Evolutionary conservation across 2,797 vertebrate species (phyloP).

Genomic region (Periparus ater): DNA sequence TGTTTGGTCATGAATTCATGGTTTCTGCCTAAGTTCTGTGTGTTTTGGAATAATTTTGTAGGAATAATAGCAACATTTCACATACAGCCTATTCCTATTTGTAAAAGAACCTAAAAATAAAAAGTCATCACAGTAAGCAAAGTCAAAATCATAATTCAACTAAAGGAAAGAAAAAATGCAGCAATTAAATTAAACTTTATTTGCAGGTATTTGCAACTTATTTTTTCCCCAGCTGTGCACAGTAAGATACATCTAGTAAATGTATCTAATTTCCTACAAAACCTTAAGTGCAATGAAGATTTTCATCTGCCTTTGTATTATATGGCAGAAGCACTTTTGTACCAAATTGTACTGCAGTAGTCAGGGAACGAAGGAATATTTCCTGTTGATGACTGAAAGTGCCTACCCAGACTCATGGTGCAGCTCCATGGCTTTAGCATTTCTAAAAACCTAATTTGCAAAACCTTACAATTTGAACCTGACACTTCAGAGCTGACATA

Average conservation of each 20-base stretch:
- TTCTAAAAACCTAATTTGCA: background rate
- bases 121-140: background rate
- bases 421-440: background rate
- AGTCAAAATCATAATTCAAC: background rate
- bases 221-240: background rate
- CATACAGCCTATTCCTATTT: background rate
- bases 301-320: background rate
- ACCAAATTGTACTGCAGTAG: background rate
- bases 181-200: background rate
- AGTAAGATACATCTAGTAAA: background rate
- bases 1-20: background rate
- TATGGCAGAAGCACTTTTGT: background rate
- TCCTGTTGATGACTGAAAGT: background rate
- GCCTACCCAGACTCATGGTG: background rate
- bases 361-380: background rate
- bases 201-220: background rate
- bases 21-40: background rate
- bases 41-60: background rate
- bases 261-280: background rate
- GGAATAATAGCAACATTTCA: background rate
- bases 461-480: background rate
- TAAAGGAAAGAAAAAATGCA: background rate
- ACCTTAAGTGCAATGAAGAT: background rate
- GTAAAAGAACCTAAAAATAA: background rate
- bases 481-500: background rate